These are phyloP conservation scores for Muscicapa comitata DNA, from an alignment of 2,797 vertebrate genomes.

Conservation along the genomic window DNA sequence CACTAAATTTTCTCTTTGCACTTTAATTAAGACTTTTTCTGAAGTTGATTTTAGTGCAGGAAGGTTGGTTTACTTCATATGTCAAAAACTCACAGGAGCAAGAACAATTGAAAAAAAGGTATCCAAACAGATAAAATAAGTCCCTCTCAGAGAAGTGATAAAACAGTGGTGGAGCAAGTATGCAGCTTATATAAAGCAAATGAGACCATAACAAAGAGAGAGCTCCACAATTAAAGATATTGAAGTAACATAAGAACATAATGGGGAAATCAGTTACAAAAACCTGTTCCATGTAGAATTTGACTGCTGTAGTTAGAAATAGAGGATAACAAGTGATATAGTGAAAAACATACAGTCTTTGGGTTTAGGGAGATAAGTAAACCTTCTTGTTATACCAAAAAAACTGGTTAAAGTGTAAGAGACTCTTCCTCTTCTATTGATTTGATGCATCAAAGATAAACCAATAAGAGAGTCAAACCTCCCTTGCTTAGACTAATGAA, in stretches of 20 bases:
- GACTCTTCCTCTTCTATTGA: not conserved
- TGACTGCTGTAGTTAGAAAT: not conserved
- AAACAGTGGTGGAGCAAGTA: not conserved
- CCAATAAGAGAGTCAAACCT: not conserved
- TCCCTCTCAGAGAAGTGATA: not conserved
- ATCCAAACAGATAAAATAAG: not conserved
- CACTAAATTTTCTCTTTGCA: not conserved
- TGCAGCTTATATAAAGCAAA: not conserved
- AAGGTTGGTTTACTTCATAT: not conserved
- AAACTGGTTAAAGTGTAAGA: not conserved
- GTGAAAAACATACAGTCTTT: not conserved
- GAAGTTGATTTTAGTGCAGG: not conserved
- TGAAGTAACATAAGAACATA: not conserved
- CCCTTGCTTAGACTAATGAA: not conserved
- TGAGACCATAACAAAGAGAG: not conserved
- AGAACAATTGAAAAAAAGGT: not conserved
- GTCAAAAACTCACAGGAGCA: not conserved
- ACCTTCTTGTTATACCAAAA: not conserved
- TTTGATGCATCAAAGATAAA: not conserved
- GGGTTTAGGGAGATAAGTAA: not conserved
- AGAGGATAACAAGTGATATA: not conserved
- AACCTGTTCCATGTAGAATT: not conserved
- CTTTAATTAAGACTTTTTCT: not conserved
- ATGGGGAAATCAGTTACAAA: not conserved
- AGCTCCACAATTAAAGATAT: not conserved